Evolutionary conservation across 2,113 vertebrate genomes (phyloP).

Genomic region (Dicentrarchus labrax): DNA sequence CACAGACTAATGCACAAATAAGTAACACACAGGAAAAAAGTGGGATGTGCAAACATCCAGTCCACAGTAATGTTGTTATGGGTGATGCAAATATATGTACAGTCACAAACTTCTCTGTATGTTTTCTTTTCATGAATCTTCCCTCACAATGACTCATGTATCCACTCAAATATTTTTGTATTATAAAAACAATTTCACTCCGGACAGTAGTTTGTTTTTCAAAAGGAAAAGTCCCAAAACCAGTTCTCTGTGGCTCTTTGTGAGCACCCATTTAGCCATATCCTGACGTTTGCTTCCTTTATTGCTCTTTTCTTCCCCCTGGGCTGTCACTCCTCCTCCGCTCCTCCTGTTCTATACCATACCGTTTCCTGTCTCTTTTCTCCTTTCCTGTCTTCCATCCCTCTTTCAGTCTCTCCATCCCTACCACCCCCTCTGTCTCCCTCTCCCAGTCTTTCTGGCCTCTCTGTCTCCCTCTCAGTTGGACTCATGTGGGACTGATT

Average conservation of each 20-base stretch:
- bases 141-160: constrained; percentile 53
- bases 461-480: constrained; percentile 68
- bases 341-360: constrained; percentile 51
- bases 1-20: neutral
- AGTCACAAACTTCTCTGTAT: constrained; percentile 61
- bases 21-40: constrained; percentile 5
- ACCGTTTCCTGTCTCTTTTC: constrained; percentile 64
- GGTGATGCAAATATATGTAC: constrained; percentile 64
- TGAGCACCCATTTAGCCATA: constrained; percentile 34
- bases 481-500: constrained; percentile 89
- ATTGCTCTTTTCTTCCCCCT: constrained; percentile 55
- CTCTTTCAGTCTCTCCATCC: constrained; percentile 49
- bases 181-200: constrained; percentile 58
- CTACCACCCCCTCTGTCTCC: constrained; percentile 65
- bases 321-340: constrained; percentile 51
- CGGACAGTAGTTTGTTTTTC: constrained; percentile 57
- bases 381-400: constrained; percentile 44
- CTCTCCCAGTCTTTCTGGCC: constrained; percentile 49
- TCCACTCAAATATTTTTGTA: constrained; percentile 51
- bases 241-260: constrained; percentile 59
- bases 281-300: constrained; percentile 52
- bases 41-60: constrained; percentile 35
- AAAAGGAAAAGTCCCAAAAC: constrained; percentile 36
- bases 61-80: constrained; percentile 27
- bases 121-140: constrained; percentile 44